Evolutionary conservation across 2,888 invertebrate species (phyloP).

Genomic region (Strigamia transsilvanica): DNA sequence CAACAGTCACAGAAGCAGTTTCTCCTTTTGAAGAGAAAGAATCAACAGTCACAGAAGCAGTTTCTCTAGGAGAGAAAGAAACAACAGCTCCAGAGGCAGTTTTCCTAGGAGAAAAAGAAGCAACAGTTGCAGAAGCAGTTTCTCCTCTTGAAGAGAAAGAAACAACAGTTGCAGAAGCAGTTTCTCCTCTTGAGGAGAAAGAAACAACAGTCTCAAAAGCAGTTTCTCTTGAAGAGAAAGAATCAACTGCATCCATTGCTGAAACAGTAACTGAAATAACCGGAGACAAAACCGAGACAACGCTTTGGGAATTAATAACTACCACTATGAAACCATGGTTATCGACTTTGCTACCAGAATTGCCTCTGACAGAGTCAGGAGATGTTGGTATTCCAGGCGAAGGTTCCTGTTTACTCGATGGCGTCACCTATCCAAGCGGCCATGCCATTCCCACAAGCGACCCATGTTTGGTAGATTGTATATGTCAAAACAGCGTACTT

Average conservation of each 20-base stretch:
- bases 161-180: constrained; percentile 10
- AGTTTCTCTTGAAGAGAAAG: constrained; percentile 3
- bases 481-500: constrained; percentile 54
- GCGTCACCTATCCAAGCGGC: constrained; percentile 55
- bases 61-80: background rate
- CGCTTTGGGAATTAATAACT: background rate
- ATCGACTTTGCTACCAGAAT: background rate
- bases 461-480: constrained; percentile 56
- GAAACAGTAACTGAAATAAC: background rate
- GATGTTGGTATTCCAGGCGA: constrained; percentile 54
- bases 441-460: constrained; percentile 56
- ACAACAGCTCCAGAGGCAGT: background rate
- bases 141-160: background rate
- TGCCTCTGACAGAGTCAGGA: constrained; percentile 13
- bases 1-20: background rate
- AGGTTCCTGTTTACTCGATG: constrained; percentile 56
- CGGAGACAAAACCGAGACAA: constrained; percentile 40
- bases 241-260: background rate
- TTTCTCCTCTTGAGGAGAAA: background rate
- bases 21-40: constrained; percentile 1
- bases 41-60: constrained; percentile 33
- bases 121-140: background rate
- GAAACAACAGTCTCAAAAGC: background rate
- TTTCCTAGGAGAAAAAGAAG: background rate
- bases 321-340: constrained; percentile 35